phyloP scores from a whole-genome alignment of 2,888 invertebrate species.

The Drosophila paranaensis region DNA sequence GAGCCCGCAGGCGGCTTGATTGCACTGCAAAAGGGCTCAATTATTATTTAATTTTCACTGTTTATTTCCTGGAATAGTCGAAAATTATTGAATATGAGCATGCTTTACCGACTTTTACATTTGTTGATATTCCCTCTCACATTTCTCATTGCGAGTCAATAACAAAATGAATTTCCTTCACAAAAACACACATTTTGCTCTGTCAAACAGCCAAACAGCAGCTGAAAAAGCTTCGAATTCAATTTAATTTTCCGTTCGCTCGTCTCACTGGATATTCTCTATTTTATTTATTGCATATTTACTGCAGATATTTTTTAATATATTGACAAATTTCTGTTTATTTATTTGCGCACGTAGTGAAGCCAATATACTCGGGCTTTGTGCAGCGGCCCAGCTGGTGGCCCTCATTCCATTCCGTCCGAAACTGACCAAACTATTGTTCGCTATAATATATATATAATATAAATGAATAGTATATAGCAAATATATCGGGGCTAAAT shows the following conservation, averaged over 20 bases:
- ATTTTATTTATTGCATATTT: conserved; percentile 10
- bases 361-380: not conserved
- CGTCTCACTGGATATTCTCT: not conserved
- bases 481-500: not conserved
- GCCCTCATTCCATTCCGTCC: too few species aligned
- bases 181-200: not conserved
- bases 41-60: conserved; percentile 1
- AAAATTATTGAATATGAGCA: not conserved
- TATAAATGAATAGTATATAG: not conserved
- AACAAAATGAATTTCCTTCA: not conserved
- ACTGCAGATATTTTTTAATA: conserved; percentile 1
- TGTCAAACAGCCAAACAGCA: not conserved
- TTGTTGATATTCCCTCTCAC: not conserved
- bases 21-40: not conserved
- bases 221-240: not conserved
- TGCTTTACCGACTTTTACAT: not conserved
- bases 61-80: not conserved
- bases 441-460: too few species aligned
- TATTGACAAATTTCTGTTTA: not conserved
- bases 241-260: not conserved
- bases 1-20: not conserved
- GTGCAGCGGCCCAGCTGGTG: too few species aligned
- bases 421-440: too few species aligned
- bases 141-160: not conserved
- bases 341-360: not conserved